These are phyloP conservation scores for Cynopterus sphinx DNA, from an alignment of 2,797 vertebrate genomes.

Conservation along the genomic window DNA sequence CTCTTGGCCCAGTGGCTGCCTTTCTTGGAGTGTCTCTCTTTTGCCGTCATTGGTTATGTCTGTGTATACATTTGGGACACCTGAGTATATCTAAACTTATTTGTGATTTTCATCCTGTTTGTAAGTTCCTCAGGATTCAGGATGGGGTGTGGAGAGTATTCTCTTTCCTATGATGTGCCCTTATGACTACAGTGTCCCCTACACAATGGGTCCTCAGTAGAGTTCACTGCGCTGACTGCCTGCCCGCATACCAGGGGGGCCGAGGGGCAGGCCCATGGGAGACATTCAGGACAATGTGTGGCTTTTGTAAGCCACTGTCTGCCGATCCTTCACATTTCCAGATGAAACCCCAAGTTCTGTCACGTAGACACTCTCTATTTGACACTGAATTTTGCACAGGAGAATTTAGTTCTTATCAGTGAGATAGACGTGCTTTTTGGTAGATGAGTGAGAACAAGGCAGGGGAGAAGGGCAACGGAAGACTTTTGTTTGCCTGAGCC, in stretches of 20 bases:
- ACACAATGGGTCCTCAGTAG: background rate
- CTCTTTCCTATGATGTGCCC: background rate
- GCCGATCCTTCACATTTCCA: background rate
- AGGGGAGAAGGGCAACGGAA: background rate
- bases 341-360: background rate
- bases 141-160: background rate
- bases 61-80: background rate
- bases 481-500: background rate
- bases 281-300: background rate
- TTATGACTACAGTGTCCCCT: background rate
- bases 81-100: background rate
- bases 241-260: background rate
- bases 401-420: constrained; percentile 28
- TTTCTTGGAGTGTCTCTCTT: background rate
- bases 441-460: background rate
- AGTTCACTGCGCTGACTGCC: background rate
- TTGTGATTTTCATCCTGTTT: background rate
- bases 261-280: background rate
- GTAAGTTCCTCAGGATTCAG: background rate
- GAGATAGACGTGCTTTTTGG: background rate
- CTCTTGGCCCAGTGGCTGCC: background rate
- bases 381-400: constrained; percentile 13
- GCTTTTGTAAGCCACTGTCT: background rate
- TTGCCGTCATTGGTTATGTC: rapidly evolving
- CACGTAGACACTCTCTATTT: background rate